These are phyloP conservation scores for Dendropsophus ebraccatus DNA, from an alignment of 2,113 vertebrate genomes.

Conservation along the genomic window DNA sequence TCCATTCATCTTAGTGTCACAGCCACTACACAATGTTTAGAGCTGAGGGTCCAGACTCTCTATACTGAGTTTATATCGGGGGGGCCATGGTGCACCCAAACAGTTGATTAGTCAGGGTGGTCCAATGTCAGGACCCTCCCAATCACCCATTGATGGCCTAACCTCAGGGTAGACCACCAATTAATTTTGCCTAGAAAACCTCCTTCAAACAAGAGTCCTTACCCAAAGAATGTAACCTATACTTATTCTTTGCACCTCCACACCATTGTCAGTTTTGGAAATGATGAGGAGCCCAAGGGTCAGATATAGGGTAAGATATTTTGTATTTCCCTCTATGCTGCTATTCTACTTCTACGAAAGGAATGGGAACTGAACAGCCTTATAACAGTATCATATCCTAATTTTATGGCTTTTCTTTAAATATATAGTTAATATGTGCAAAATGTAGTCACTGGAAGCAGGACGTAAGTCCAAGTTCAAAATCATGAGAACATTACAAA, in stretches of 20 bases:
- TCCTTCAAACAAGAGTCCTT: too few relatives aligned
- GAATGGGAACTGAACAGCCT: neutral
- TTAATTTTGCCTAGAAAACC: too few relatives aligned
- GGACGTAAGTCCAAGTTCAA: neutral
- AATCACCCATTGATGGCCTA: too few relatives aligned
- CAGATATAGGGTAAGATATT: neutral
- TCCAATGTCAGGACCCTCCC: too few relatives aligned
- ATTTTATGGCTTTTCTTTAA: constrained; percentile 8
- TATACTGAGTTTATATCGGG: too few relatives aligned
- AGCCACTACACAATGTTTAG: too few relatives aligned
- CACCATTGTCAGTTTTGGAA: neutral
- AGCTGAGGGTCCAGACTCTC: too few relatives aligned
- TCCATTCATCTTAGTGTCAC: too few relatives aligned
- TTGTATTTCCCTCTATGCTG: neutral
- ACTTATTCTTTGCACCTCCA: neutral
- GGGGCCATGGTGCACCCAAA: too few relatives aligned
- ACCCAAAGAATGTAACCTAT: neutral
- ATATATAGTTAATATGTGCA: constrained; percentile 20
- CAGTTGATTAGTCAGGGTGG: too few relatives aligned
- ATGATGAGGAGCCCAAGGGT: neutral
- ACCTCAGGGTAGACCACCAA: too few relatives aligned
- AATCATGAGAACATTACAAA: neutral
- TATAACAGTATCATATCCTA: neutral
- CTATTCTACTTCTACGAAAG: neutral
- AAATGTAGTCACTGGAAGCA: neutral